Evolutionary conservation across 2,888 invertebrate species (phyloP), one percentile per base, ranked within the genome.

Genomic region (Sinohyriopsis cumingii): DNA sequence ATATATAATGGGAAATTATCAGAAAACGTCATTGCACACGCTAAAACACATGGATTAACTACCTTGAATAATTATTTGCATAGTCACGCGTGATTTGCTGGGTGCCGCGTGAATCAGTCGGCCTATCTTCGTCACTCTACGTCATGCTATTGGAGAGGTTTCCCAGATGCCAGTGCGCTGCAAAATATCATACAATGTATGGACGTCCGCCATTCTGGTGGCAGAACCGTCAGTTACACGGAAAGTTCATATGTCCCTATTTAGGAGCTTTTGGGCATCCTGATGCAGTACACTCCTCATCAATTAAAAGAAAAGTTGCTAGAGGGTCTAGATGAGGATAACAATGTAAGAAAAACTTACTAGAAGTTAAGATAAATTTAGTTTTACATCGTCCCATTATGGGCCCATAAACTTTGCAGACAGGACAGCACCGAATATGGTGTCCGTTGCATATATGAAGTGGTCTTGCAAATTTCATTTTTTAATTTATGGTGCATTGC

Each of bases 251-350:
- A 87, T 89, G 89, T 89, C 88, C 89, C 87, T 87, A 88, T 86
- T 88, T 89, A 89, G 90, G 90, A 89, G 90, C 91, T 91, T 90
- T 81, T 80, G 83, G 84, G 82, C 79, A 81, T 79, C 86, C 87
- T 84, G 83, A 92, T 92, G 92, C 92, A 91, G 91, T 91, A 90
- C 89, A 91, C 91, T 90, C 91, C 89, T 84, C 84, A 84, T 81
- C 95, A 96, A 93, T 94, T 97, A 93, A 96, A 96, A 93, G 94
- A 95, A 93, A 95, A 94, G 94, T 95, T 97, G 94, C 95, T 95
- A 93, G 95, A 95, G 94, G 95, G 96, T 92, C 94, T 97, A 93
- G 97, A 97, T 94, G 94, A 93, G 93, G 95, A 96, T 93, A 96
- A 97, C 94, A 96, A 97, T 96, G 97, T 97, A 95, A 96, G 96